phyloP scores from a whole-genome alignment of 2,888 invertebrate species.

The Epinotia bilunana region DNA sequence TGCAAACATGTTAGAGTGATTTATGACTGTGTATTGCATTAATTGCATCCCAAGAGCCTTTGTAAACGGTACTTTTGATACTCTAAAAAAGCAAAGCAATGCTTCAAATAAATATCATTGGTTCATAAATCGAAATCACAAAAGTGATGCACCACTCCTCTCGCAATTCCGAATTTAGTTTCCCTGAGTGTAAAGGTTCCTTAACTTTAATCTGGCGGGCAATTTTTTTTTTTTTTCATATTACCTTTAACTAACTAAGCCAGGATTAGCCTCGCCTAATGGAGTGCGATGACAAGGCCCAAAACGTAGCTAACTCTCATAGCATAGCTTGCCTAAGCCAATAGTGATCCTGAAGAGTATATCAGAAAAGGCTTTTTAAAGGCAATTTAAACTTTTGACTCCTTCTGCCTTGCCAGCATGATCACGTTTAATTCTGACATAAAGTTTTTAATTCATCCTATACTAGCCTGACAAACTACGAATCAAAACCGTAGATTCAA shows the following conservation, averaged over 20 bases:
- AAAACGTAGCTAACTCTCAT: not conserved
- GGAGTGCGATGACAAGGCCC: not conserved
- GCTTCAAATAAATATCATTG: not conserved
- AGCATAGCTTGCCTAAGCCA: not conserved
- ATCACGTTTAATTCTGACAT: too few relatives aligned
- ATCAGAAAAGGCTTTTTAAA: not conserved
- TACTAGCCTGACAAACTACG: too few relatives aligned
- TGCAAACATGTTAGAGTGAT: slow-evolving; percentile 17
- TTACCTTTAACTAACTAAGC: not conserved
- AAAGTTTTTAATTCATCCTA: too few relatives aligned
- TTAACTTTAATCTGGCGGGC: not conserved
- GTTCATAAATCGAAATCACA: not conserved
- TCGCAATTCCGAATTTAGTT: not conserved
- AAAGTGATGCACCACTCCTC: not conserved
- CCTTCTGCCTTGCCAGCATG: too few relatives aligned
- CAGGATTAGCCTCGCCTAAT: not conserved
- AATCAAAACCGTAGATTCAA: too few relatives aligned
- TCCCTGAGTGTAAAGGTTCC: not conserved
- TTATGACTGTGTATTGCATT: slow-evolving; percentile 2
- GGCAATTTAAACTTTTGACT: not conserved
- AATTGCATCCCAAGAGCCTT: slow-evolving; percentile 5
- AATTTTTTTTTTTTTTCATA: not conserved
- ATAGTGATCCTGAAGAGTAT: not conserved
- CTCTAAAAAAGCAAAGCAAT: not conserved
- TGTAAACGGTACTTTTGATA: slow-evolving; percentile 5